Evolutionary conservation across 2,888 invertebrate genomes (phyloP).

Genomic region (Lasioglossum lativentre): DNA sequence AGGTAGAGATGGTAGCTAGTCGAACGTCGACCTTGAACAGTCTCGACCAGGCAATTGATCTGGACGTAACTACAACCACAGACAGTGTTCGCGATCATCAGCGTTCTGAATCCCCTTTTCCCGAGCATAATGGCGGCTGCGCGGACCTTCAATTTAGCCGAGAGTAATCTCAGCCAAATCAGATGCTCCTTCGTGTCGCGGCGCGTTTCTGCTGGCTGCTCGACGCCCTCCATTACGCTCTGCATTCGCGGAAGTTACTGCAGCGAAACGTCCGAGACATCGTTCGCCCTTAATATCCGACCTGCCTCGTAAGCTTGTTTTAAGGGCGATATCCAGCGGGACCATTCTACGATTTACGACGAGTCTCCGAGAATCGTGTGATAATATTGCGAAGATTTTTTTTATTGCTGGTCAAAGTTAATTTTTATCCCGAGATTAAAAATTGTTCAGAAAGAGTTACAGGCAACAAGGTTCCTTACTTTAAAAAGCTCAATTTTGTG

Average conservation of each 20-base stretch:
- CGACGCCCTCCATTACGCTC: slow-evolving; percentile 45
- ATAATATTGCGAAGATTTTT: background rate
- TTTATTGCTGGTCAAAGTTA: background rate
- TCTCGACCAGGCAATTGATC: background rate
- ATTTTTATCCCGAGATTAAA: background rate
- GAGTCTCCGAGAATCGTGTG: background rate
- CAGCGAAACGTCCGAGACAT: slow-evolving; percentile 22
- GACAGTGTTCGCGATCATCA: slow-evolving; percentile 37
- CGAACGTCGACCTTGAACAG: slow-evolving; percentile 4
- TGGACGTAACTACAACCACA: background rate
- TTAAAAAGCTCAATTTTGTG: no score
- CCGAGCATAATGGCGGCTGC: slow-evolving; percentile 26
- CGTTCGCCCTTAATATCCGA: slow-evolving; percentile 33
- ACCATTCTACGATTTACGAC: slow-evolving; percentile 16
- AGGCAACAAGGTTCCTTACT: no score
- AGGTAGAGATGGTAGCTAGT: background rate
- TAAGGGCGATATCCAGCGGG: background rate
- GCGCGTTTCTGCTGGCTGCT: slow-evolving; percentile 38
- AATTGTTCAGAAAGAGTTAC: no score
- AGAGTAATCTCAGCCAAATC: slow-evolving; percentile 23
- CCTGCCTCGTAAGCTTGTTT: background rate
- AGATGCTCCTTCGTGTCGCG: slow-evolving; percentile 34
- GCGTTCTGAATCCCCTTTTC: slow-evolving; percentile 25
- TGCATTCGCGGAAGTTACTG: slow-evolving; percentile 21
- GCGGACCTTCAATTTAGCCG: slow-evolving; percentile 52